Percentiles rank a stretch among this genome's conserved stretches.
Evolutionary conservation across 2,888 invertebrate genomes (phyloP).

Genomic region (Oasisia sp.): DNA sequence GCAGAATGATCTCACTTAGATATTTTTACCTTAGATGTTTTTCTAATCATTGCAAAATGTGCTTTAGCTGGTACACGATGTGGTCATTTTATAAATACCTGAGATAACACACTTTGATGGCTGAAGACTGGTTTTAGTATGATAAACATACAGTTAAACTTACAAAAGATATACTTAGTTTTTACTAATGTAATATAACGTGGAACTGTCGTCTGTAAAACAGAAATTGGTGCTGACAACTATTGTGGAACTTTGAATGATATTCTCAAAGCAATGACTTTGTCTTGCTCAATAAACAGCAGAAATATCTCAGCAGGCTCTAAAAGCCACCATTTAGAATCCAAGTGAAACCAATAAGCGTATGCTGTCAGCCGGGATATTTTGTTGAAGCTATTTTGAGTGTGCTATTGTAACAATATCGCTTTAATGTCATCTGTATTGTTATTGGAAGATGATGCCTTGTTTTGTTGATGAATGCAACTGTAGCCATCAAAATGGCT

Average conservation of each 20-base stretch:
- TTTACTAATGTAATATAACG: not conserved
- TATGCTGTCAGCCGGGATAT: not conserved
- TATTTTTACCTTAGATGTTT: not conserved
- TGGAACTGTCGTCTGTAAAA: not conserved
- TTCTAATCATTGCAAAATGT: not conserved
- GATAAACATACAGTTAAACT: not conserved
- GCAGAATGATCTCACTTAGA: not conserved
- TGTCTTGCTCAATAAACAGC: not conserved
- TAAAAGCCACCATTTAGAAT: not conserved
- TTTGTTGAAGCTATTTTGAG: not conserved
- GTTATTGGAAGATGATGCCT: not conserved
- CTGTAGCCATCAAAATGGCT: not conserved
- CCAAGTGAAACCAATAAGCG: too few species aligned
- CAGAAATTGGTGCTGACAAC: not conserved
- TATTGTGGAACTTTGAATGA: not conserved
- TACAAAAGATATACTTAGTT: not conserved
- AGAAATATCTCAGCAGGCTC: not conserved
- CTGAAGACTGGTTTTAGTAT: not conserved
- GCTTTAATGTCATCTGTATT: not conserved
- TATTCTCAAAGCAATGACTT: not conserved
- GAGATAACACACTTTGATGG: not conserved
- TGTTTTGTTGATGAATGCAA: not conserved
- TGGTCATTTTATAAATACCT: not conserved
- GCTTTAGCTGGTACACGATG: not conserved
- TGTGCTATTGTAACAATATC: not conserved